A percentile compares a stretch with the other conserved stretches of the same genome.
These are phyloP conservation scores for Amblyjoppa fuscipennis DNA, from an alignment of 2,888 invertebrate species.

Conservation along the genomic window DNA sequence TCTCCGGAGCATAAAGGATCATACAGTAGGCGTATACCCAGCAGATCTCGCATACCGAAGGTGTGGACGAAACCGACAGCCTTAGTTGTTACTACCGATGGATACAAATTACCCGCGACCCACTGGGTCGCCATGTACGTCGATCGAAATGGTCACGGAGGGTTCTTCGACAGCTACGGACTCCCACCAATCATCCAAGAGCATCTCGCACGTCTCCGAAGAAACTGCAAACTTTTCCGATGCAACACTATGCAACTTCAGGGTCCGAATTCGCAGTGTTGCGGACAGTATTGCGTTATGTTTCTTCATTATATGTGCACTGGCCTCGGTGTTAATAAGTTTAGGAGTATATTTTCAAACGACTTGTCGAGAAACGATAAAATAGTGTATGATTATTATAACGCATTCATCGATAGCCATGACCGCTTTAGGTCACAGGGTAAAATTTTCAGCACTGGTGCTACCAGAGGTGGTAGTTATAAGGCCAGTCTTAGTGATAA, in stretches of 20 bases:
- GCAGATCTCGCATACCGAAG: too few relatives aligned
- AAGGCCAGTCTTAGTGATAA: too few relatives aligned
- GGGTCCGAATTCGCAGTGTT: conserved; percentile 18
- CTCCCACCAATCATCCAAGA: background rate
- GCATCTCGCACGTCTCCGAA: conserved; percentile 13
- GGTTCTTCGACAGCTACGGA: conserved; percentile 53
- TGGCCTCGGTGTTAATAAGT: conserved; percentile 32
- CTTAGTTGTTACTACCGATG: too few relatives aligned
- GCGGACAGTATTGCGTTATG: conserved; percentile 55
- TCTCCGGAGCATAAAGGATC: too few relatives aligned
- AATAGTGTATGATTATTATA: conserved; percentile 22
- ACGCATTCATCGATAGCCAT: background rate
- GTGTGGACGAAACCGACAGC: too few relatives aligned
- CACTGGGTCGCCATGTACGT: conserved; percentile 61
- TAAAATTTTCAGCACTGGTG: too few relatives aligned
- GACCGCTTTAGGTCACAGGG: too few relatives aligned
- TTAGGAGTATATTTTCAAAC: conserved; percentile 29
- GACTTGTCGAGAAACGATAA: conserved; percentile 20
- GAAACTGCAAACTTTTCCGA: conserved; percentile 23
- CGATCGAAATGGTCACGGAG: conserved; percentile 32
- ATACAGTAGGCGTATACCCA: too few relatives aligned
- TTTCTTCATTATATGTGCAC: conserved; percentile 50
- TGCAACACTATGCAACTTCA: conserved; percentile 19
- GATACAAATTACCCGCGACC: too few relatives aligned
- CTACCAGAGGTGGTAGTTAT: too few relatives aligned